Evolutionary conservation across 2,888 invertebrate species (phyloP).

Genomic region (Hemicrepidius hirtus): DNA sequence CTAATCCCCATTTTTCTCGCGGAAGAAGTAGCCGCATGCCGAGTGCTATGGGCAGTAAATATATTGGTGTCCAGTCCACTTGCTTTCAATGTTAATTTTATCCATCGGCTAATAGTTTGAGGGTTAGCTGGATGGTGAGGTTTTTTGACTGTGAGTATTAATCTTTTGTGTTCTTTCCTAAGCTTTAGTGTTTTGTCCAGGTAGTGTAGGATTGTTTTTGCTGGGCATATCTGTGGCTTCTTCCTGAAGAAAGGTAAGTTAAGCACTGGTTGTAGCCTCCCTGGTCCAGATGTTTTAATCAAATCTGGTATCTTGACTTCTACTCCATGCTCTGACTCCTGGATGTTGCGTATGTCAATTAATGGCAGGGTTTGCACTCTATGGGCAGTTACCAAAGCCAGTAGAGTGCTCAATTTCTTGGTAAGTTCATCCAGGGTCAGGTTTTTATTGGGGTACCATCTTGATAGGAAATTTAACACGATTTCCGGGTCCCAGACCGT

Average conservation of each 20-base stretch:
- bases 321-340: background rate
- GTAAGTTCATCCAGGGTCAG: constrained; percentile 11
- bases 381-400: constrained; percentile 34
- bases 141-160: too few species aligned
- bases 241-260: constrained; percentile 13
- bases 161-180: too few species aligned
- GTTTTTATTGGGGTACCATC: background rate
- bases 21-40: too few species aligned
- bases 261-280: constrained; percentile 14
- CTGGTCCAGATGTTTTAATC: constrained; percentile 26
- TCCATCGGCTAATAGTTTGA: too few species aligned
- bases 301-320: constrained; percentile 15
- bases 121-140: too few species aligned
- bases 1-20: too few species aligned
- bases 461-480: constrained; percentile 16
- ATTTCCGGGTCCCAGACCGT: constrained; percentile 19
- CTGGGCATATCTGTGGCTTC: constrained; percentile 12
- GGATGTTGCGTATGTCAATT: constrained; percentile 20
- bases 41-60: too few species aligned
- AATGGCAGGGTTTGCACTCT: constrained; percentile 26
- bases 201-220: background rate
- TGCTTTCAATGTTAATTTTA: too few species aligned
- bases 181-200: too few species aligned
- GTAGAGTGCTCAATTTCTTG: constrained; percentile 11
- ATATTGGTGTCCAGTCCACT: too few species aligned